Conservation (phyloP, 1,140 invertebrate species). For the Zaprionus ghesquierei region DNA sequence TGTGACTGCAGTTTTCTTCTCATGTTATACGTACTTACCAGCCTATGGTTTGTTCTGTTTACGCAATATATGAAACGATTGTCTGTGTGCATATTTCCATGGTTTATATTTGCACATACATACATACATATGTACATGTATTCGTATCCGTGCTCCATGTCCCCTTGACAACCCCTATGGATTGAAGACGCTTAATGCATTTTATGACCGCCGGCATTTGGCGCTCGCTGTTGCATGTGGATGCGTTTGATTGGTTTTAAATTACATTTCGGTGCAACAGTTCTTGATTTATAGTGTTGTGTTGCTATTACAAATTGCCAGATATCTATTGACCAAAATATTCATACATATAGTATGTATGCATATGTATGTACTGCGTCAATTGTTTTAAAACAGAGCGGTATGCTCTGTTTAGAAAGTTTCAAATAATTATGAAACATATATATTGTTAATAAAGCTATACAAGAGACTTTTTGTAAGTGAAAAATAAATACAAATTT, state of each 20-base stretch:
- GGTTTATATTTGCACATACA: conserved; percentile 1
- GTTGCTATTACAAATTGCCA: conserved; percentile 21
- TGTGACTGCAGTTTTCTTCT: conserved; percentile 6
- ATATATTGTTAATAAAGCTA: not conserved
- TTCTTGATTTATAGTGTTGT: conserved; percentile 26
- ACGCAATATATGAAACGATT: conserved; percentile 34
- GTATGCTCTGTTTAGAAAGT: not conserved
- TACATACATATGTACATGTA: not conserved
- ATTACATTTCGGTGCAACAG: conserved; percentile 53
- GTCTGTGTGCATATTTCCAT: not conserved
- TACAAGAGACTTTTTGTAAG: not conserved
- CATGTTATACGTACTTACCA: conserved; percentile 4
- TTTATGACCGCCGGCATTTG: conserved; percentile 57
- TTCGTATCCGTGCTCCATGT: not conserved
- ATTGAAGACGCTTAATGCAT: conserved; percentile 56
- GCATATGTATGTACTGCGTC: not conserved
- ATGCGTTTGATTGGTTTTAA: conserved; percentile 71
- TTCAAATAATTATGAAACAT: not conserved
- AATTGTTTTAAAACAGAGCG: not conserved
- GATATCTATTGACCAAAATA: conserved; percentile 1
- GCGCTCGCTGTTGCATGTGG: conserved; percentile 52
- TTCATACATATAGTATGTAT: too few relatives aligned
- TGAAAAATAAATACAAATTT: too few relatives aligned
- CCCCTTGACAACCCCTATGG: conserved; percentile 7
- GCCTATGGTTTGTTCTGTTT: conserved; percentile 18